Conservation (phyloP, 2,888 invertebrate species). For the Caenorhabditis imperialis region DNA sequence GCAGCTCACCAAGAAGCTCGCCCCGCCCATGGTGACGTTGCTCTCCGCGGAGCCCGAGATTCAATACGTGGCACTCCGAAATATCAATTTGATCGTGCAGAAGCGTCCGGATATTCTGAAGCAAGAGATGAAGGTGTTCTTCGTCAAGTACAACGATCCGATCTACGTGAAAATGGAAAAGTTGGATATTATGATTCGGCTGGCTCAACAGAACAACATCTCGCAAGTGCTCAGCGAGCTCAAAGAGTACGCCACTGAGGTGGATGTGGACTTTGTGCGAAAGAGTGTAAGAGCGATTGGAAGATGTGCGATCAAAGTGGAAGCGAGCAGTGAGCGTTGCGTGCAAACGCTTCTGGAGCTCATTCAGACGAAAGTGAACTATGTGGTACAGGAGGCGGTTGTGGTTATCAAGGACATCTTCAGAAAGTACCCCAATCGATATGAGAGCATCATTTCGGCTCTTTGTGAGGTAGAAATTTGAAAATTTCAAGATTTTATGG, state of each 20-base stretch:
- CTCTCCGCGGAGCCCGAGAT: slow-evolving; percentile 98
- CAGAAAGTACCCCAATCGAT: slow-evolving; percentile 95
- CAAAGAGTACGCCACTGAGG: slow-evolving; percentile 98
- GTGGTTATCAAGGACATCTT: slow-evolving; percentile 92
- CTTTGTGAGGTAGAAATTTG: slow-evolving; percentile 85
- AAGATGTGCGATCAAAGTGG: slow-evolving; percentile 91
- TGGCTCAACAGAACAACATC: slow-evolving; percentile 97
- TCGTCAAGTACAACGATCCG: slow-evolving; percentile 99
- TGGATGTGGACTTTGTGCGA: slow-evolving; percentile 98
- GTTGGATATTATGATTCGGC: slow-evolving; percentile 97
- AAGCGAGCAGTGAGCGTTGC: slow-evolving; percentile 97
- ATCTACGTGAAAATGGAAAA: slow-evolving; percentile 99
- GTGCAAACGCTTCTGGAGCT: slow-evolving; percentile 96
- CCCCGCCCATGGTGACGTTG: slow-evolving; percentile 97
- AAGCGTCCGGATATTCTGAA: slow-evolving; percentile 97
- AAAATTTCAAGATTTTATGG: not conserved
- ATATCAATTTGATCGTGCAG: slow-evolving; percentile 98
- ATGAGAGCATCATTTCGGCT: slow-evolving; percentile 99
- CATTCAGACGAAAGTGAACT: slow-evolving; percentile 99
- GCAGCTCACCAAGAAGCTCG: slow-evolving; percentile 94
- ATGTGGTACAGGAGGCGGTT: slow-evolving; percentile 99
- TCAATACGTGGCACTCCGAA: slow-evolving; percentile 96
- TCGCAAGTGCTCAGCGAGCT: slow-evolving; percentile 97
- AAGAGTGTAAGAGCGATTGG: slow-evolving; percentile 99
- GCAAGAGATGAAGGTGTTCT: slow-evolving; percentile 99